phyloP scores from a whole-genome alignment of 2,113 vertebrate species.

The Ceyx margarethae region DNA sequence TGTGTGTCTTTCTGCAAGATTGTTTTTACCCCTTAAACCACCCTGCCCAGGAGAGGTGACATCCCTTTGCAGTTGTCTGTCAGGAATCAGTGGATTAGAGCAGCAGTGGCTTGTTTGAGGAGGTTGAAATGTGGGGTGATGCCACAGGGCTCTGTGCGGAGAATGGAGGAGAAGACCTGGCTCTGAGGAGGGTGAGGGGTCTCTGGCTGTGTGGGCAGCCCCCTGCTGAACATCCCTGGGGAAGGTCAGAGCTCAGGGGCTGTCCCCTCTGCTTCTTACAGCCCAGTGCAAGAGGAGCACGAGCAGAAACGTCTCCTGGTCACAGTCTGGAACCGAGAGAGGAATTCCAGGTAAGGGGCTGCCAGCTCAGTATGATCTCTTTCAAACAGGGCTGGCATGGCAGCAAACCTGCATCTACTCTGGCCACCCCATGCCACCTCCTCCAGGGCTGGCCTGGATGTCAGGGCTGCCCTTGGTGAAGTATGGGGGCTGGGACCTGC shows the following conservation, averaged over 20 bases:
- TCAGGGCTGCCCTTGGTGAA: not conserved
- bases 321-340: slow-evolving; percentile 83
- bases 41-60: not conserved
- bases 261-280: slow-evolving; percentile 58
- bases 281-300: slow-evolving; percentile 75
- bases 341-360: slow-evolving; percentile 77
- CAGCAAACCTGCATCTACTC: not conserved
- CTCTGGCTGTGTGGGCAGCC: not conserved
- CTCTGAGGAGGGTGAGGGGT: not conserved
- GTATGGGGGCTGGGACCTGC: not conserved
- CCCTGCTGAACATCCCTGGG: not conserved
- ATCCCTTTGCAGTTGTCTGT: not conserved
- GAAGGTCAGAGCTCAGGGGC: not conserved
- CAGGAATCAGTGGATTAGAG: not conserved
- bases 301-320: slow-evolving; percentile 86
- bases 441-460: fast-evolving
- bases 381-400: not conserved
- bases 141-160: not conserved
- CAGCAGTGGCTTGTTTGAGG: not conserved
- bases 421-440: not conserved
- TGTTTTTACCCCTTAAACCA: not conserved
- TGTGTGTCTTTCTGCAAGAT: not conserved
- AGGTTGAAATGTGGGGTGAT: not conserved
- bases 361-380: fast-evolving
- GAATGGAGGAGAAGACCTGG: not conserved